phyloP scores from a whole-genome alignment of 2,113 vertebrate genomes.

The Trogon melanurus region DNA sequence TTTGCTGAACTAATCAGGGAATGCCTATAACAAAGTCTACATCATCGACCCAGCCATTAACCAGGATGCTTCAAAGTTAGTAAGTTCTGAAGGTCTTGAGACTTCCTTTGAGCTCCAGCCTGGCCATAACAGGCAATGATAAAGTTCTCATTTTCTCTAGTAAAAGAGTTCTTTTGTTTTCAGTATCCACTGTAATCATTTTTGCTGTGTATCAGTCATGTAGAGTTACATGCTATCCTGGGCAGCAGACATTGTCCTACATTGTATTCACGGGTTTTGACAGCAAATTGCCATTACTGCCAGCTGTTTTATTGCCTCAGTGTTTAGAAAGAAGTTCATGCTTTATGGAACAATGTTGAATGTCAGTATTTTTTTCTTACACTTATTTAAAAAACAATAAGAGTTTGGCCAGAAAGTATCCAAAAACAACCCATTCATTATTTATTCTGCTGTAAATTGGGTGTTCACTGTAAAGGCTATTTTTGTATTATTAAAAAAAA shows the following conservation, averaged over 20 bases:
- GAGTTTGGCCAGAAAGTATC: not conserved
- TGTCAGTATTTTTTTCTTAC: not conserved
- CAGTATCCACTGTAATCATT: not conserved
- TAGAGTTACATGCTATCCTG: not conserved
- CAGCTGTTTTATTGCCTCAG: not conserved
- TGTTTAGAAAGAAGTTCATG: not conserved
- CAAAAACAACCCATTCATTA: not conserved
- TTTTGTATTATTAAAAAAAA: not conserved
- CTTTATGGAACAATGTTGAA: not conserved
- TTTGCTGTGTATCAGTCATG: not conserved
- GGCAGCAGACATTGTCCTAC: not conserved
- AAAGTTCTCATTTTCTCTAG: not conserved
- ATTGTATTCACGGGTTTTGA: not conserved
- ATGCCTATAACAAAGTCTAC: not conserved
- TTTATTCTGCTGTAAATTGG: not conserved
- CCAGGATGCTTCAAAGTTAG: not conserved
- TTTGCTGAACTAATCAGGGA: constrained; percentile 1
- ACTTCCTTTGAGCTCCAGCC: not conserved
- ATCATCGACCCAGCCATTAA: not conserved
- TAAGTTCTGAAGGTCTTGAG: not conserved
- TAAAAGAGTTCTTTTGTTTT: not conserved
- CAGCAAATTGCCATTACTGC: not conserved
- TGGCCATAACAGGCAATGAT: not conserved
- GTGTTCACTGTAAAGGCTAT: not conserved
- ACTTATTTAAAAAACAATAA: not conserved